Evolutionary conservation across 1,140 invertebrate genomes (phyloP).

Genomic region (Agraylea sexmaculata): DNA sequence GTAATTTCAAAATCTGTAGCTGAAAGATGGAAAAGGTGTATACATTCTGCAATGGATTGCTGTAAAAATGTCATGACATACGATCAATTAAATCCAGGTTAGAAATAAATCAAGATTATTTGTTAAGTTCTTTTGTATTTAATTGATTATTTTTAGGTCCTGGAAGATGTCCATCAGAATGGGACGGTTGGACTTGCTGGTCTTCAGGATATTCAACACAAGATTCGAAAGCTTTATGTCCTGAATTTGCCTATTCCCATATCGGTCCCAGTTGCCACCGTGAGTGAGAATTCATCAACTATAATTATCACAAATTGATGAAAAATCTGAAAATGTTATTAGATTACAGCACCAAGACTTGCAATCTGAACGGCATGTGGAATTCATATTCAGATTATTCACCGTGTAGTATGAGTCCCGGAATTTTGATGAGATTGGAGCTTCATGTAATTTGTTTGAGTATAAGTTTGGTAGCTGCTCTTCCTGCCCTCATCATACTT

Average conservation of each 20-base stretch:
- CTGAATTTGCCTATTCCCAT: slow-evolving; percentile 40
- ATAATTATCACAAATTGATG: not conserved
- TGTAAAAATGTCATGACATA: slow-evolving; percentile 16
- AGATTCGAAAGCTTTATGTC: slow-evolving; percentile 30
- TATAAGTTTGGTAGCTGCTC: slow-evolving; percentile 32
- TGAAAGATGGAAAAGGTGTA: slow-evolving; percentile 22
- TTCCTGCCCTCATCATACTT: slow-evolving; percentile 44
- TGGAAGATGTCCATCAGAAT: slow-evolving; percentile 33
- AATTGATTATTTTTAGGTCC: slow-evolving; percentile 16
- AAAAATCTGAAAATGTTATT: slow-evolving; percentile 6
- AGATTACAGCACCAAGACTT: slow-evolving; percentile 41
- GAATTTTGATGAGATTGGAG: slow-evolving; percentile 33
- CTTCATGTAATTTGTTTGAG: slow-evolving; percentile 37
- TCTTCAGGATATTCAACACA: slow-evolving; percentile 24
- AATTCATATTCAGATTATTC: slow-evolving; percentile 39
- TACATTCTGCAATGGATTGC: slow-evolving; percentile 17
- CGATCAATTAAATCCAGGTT: slow-evolving; percentile 2
- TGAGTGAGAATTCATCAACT: slow-evolving; percentile 26
- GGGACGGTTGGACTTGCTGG: slow-evolving; percentile 46
- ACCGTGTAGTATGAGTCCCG: slow-evolving; percentile 39
- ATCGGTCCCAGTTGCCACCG: slow-evolving; percentile 37
- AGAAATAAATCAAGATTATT: slow-evolving; percentile 1
- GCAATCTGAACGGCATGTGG: slow-evolving; percentile 37
- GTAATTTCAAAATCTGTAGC: slow-evolving; percentile 6
- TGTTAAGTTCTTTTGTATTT: slow-evolving; percentile 3